Percentiles rank a stretch among this genome's conserved stretches.
These are phyloP conservation scores for Drepanosiphum platanoidis DNA, from an alignment of 2,888 invertebrate genomes.

Conservation along the genomic window DNA sequence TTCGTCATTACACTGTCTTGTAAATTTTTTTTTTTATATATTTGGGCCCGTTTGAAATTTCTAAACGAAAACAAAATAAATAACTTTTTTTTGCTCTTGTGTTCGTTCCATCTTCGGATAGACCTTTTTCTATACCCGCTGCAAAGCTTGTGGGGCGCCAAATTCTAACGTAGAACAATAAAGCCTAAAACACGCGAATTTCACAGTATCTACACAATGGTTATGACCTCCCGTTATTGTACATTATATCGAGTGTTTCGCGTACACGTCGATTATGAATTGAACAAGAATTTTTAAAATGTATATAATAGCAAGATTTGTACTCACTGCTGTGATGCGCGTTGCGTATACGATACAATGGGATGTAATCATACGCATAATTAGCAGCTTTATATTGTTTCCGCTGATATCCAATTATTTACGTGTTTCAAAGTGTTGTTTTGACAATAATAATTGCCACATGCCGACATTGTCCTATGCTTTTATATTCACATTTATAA, in stretches of 20 bases:
- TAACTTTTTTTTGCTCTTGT: no score
- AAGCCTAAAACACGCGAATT: background rate
- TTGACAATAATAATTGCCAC: conserved; percentile 4
- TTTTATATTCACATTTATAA: background rate
- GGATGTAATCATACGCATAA: conserved; percentile 21
- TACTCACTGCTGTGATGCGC: background rate
- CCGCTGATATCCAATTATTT: background rate
- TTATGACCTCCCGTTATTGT: background rate
- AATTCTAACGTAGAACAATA: no score
- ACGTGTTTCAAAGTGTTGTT: background rate
- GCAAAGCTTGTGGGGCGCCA: no score
- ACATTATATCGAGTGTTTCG: background rate
- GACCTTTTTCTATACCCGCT: no score
- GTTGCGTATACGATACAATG: background rate
- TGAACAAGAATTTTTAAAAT: background rate
- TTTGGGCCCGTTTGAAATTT: no score
- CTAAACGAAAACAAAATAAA: no score
- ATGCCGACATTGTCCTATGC: background rate
- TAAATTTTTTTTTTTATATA: no score
- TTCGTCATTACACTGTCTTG: no score
- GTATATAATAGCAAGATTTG: conserved; percentile 15
- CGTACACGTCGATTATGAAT: background rate
- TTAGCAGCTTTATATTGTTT: conserved; percentile 16
- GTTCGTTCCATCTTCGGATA: no score
- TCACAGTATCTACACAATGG: background rate